phyloP scores from a whole-genome alignment of 2,888 invertebrate genomes.

The Nineta flava region DNA sequence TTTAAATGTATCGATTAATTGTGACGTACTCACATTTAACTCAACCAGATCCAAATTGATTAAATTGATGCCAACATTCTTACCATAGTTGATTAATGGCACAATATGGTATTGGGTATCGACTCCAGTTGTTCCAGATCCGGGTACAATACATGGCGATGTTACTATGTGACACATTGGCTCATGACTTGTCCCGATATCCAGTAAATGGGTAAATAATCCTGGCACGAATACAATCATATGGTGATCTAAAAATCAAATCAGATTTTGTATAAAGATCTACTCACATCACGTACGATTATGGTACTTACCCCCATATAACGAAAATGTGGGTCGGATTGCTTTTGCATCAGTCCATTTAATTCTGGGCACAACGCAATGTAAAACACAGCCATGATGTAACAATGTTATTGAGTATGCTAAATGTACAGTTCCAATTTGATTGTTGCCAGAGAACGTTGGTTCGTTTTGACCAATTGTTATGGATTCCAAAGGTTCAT shows the following conservation, averaged over 20 bases:
- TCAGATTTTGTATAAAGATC: neutral
- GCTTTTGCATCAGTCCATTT: slow-evolving; percentile 64
- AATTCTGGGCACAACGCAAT: slow-evolving; percentile 66
- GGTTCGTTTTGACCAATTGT: slow-evolving; percentile 11
- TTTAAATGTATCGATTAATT: slow-evolving; percentile 52
- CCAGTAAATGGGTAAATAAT: slow-evolving; percentile 69
- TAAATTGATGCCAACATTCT: slow-evolving; percentile 43
- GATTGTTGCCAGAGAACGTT: slow-evolving; percentile 25
- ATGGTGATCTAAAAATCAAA: slow-evolving; percentile 45
- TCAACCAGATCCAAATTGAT: slow-evolving; percentile 58
- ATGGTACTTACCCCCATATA: slow-evolving; percentile 39
- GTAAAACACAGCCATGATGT: slow-evolving; percentile 70
- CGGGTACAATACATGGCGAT: slow-evolving; percentile 37
- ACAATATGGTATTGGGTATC: slow-evolving; percentile 56
- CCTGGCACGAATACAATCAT: slow-evolving; percentile 71
- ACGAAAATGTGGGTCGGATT: slow-evolving; percentile 58
- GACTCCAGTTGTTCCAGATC: slow-evolving; percentile 20
- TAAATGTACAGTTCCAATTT: slow-evolving; percentile 54
- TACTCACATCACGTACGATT: neutral
- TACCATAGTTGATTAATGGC: slow-evolving; percentile 40
- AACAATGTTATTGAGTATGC: slow-evolving; percentile 71
- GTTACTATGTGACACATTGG: slow-evolving; percentile 67
- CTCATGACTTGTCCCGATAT: slow-evolving; percentile 69
- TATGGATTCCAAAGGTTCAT: slow-evolving; percentile 39
- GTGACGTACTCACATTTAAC: slow-evolving; percentile 44